A percentile compares a stretch with the other conserved stretches of the same genome.
Conservation (phyloP, 1,140 invertebrate species). For the Amyelois transitella region DNA sequence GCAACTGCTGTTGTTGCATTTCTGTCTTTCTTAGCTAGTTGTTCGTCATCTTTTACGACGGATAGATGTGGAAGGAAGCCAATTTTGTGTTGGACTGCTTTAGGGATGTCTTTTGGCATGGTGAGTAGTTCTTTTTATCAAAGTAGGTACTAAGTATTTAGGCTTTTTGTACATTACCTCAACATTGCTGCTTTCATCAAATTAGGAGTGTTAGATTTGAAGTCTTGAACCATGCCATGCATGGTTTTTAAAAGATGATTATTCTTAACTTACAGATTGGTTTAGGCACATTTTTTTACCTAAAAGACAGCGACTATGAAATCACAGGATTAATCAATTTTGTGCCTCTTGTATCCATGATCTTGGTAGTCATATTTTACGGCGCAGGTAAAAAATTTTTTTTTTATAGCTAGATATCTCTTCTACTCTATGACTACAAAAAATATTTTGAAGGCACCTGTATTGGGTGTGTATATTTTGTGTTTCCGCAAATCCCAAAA, state of each 20-base stretch:
- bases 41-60: conserved; percentile 61
- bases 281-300: conserved; percentile 30
- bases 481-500: background rate
- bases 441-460: background rate
- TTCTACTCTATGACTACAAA: background rate
- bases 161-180: too few relatives aligned
- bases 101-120: conserved; percentile 71
- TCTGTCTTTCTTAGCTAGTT: conserved; percentile 72
- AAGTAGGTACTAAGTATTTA: too few relatives aligned
- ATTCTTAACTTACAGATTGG: conserved; percentile 23
- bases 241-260: too few relatives aligned
- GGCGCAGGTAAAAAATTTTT: conserved; percentile 31
- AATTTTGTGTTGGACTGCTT: conserved; percentile 73
- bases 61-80: conserved; percentile 78
- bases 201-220: too few relatives aligned
- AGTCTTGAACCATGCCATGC: too few relatives aligned
- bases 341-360: conserved; percentile 25
- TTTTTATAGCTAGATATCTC: background rate
- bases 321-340: conserved; percentile 28
- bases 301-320: conserved; percentile 11
- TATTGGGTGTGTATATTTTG: too few relatives aligned
- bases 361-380: conserved; percentile 19
- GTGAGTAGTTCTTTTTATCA: conserved; percentile 28
- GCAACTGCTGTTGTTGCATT: conserved; percentile 79
- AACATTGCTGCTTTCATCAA: too few relatives aligned